Base-by-base conservation (phyloP, 2,113 vertebrate species). In the Otus sunia region DNA sequence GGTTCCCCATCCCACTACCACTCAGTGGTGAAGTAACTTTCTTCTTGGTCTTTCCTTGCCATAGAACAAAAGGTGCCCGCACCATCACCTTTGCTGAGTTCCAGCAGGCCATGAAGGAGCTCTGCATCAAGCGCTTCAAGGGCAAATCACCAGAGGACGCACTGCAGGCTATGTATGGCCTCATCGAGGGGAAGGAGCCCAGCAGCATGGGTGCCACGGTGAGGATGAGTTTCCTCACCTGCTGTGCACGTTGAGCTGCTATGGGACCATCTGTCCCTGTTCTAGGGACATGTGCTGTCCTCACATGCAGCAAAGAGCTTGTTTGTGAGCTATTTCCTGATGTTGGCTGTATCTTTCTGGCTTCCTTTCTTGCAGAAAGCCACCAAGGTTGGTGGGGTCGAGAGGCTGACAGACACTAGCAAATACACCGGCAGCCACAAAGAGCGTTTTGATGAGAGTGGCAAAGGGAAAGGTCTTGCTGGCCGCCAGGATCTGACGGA, bases 361-460 rank as follows among this genome's bases (percentile, higher is more conserved):
- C 22, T 36, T 84, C 8, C 5, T 80, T 58, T 92, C 71, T 96
- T 97, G 50, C 94, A 99, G 99, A 99, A 98, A 98, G 91, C 97
- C 10, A 96, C 97, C 10, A 98, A 98, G 36, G 98, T 92, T 19
- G 98, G 97, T 5, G 99, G 96, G 4, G 98, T 99, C n/a, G 97
- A 99, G 67, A 97, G 98, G 75, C 96, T 99, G 93, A 99, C 98
- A 0, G 98, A 99, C 78, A 98, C 97, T 50, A 97, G 96, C 93
- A 99, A 99, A 90, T 99, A 98, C 97, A 99, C 98, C 0, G 98
- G 99, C 27, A 97, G 97, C n/a, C 99, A 99, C 95, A 99, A 99
- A 97, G 98, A 98, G 76, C 98, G 98, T 22, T 99, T 99, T 19
- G 99, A 99, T 9, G 98, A 98, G 2, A 98, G 98, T 1, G 99